Evolutionary conservation across 2,113 vertebrate genomes (phyloP).

Genomic region (Tragelaphus buxtoni): DNA sequence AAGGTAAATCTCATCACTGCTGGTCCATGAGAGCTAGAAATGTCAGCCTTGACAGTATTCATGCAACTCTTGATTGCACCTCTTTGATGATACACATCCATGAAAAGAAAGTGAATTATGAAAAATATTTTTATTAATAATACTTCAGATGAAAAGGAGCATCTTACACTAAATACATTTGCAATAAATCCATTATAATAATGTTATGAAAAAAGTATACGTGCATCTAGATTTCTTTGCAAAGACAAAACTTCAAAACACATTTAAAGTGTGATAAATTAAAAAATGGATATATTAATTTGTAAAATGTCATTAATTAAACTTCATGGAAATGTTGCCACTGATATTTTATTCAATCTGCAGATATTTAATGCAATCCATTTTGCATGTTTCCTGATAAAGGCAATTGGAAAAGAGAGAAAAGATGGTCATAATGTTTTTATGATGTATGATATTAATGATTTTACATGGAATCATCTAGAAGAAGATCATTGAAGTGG

Average conservation of each 20-base stretch:
- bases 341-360: not conserved
- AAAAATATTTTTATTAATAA: not conserved
- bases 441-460: not conserved
- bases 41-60: not conserved
- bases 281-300: not conserved
- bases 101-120: not conserved
- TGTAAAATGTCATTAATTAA: not conserved
- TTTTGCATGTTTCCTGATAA: not conserved
- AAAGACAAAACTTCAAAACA: not conserved
- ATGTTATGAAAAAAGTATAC: not conserved
- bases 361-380: not conserved
- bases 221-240: not conserved
- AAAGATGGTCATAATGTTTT: not conserved
- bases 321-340: not conserved
- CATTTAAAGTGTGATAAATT: not conserved
- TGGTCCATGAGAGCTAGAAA: not conserved
- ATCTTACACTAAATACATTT: not conserved
- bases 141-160: not conserved
- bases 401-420: not conserved
- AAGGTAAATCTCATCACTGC: not conserved
- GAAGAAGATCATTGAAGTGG: not conserved
- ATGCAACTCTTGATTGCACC: not conserved
- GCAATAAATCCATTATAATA: not conserved
- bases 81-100: not conserved
- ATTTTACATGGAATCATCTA: not conserved